Conservation (phyloP, 2,113 vertebrate species). For the Upupa epops region DNA sequence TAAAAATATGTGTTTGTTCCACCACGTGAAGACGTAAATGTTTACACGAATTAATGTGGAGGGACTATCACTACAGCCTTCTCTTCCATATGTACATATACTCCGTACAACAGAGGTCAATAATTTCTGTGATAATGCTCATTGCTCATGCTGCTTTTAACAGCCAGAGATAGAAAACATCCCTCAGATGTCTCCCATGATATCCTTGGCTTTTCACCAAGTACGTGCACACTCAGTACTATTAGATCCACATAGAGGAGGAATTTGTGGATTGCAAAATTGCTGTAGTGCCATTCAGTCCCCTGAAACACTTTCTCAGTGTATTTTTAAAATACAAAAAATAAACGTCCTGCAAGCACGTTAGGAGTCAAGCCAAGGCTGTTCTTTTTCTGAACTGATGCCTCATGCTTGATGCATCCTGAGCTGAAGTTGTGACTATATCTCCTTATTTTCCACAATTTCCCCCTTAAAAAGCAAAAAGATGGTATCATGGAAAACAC, state of each 20-base stretch:
- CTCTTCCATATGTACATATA: slow-evolving; percentile 22
- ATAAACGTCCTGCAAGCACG: background rate
- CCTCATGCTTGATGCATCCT: background rate
- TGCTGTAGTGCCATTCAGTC: background rate
- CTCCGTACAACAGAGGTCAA: background rate
- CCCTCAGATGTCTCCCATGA: slow-evolving; percentile 24
- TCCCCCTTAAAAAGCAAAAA: background rate
- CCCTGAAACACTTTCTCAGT: background rate
- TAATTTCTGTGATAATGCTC: slow-evolving; percentile 18
- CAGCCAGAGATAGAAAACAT: slow-evolving; percentile 14
- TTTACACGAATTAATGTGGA: slow-evolving; percentile 17
- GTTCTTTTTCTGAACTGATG: background rate
- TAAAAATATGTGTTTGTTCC: background rate
- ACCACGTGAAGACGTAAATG: slow-evolving; percentile 36
- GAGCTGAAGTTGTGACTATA: background rate
- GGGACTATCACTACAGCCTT: slow-evolving; percentile 24
- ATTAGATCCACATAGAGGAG: background rate
- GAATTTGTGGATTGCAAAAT: background rate
- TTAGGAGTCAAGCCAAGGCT: background rate
- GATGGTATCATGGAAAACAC: background rate
- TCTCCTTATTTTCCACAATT: background rate
- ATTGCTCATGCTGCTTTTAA: slow-evolving; percentile 36
- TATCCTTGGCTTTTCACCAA: slow-evolving; percentile 46
- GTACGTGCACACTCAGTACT: background rate
- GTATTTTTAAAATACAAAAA: background rate